Evolutionary conservation across 2,888 invertebrate genomes (phyloP).

Genomic region (Byasa hedistus): DNA sequence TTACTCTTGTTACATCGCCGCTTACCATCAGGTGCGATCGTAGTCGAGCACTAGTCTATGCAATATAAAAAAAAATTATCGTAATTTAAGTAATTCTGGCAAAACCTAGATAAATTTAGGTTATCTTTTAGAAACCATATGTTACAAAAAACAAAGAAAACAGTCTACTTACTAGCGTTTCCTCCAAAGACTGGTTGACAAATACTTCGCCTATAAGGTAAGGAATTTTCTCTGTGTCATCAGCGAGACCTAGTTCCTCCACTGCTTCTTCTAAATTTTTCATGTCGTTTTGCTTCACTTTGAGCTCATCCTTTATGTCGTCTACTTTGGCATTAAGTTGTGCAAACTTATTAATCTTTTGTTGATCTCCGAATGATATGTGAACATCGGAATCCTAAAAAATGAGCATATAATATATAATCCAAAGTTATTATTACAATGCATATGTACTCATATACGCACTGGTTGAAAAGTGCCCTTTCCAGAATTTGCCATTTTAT

Average conservation of each 20-base stretch:
- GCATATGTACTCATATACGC: constrained; percentile 44
- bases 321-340: constrained; percentile 94
- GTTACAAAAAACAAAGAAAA: constrained; percentile 3
- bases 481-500: constrained; percentile 65
- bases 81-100: too few relatives aligned
- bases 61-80: too few relatives aligned
- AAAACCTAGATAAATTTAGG: too few relatives aligned
- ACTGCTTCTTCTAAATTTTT: constrained; percentile 96
- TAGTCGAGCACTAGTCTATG: too few relatives aligned
- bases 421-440: neutral
- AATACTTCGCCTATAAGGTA: constrained; percentile 95
- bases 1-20: too few relatives aligned
- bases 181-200: constrained; percentile 87
- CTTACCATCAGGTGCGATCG: too few relatives aligned
- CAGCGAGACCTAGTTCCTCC: constrained; percentile 90
- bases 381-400: constrained; percentile 91
- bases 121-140: neutral
- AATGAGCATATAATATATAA: constrained; percentile 16
- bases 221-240: constrained; percentile 87
- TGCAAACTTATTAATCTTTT: constrained; percentile 98
- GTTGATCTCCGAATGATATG: constrained; percentile 97
- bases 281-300: constrained; percentile 91
- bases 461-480: constrained; percentile 87
- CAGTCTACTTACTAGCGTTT: constrained; percentile 82
- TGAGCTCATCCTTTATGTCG: constrained; percentile 92